phyloP scores from a whole-genome alignment of 2,113 vertebrate genomes.

The Illadopsis cleaveri region DNA sequence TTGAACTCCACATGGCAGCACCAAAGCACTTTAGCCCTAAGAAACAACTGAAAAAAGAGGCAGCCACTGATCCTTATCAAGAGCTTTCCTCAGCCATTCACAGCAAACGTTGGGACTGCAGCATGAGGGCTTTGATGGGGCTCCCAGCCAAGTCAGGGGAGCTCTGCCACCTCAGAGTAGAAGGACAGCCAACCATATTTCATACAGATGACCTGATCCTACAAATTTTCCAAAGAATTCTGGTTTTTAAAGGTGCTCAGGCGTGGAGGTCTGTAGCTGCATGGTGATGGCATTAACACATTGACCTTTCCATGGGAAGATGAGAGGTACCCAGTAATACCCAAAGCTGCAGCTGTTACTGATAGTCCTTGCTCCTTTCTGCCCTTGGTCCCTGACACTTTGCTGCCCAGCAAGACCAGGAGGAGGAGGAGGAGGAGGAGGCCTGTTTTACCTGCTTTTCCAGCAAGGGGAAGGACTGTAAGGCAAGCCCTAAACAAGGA shows the following conservation, averaged over 20 bases:
- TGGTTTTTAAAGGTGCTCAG: not conserved
- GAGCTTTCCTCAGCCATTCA: not conserved
- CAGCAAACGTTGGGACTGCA: not conserved
- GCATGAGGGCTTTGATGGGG: rapidly evolving
- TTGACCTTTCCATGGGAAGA: rapidly evolving
- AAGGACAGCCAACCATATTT: not conserved
- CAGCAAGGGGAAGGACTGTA: not conserved
- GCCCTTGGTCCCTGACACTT: not conserved
- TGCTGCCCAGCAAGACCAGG: not conserved
- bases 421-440: not conserved
- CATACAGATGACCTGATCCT: not conserved
- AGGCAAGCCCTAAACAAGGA: not conserved
- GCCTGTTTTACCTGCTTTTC: not conserved
- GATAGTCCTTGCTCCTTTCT: not conserved
- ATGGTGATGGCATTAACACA: not conserved
- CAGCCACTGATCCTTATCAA: not conserved
- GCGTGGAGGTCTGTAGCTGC: not conserved
- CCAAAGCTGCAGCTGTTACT: not conserved
- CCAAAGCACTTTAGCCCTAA: not conserved
- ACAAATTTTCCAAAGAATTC: not conserved
- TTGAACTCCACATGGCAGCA: not conserved
- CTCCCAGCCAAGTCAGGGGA: rapidly evolving
- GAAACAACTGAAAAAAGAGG: not conserved
- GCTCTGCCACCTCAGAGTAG: not conserved
- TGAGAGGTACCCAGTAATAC: not conserved